phyloP scores from a whole-genome alignment of 2,888 invertebrate species.

The Clistopyga incitator region DNA sequence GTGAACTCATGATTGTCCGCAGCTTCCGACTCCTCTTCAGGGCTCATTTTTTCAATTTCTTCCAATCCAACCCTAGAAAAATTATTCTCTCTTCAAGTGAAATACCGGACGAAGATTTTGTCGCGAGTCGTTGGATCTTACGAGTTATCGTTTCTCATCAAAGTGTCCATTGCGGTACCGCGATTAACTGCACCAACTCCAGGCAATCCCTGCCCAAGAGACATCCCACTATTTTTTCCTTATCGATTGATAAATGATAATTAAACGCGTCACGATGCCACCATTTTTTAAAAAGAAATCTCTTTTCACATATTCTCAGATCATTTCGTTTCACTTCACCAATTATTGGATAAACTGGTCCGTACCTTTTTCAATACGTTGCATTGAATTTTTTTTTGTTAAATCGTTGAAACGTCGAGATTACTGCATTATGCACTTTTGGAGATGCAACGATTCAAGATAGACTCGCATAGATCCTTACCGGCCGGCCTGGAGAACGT shows the following conservation, averaged over 20 bases:
- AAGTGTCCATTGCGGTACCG: slow-evolving; percentile 69
- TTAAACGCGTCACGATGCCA: slow-evolving; percentile 27
- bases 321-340: neutral
- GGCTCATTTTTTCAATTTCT: slow-evolving; percentile 77
- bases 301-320: neutral
- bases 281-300: slow-evolving; percentile 32
- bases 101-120: neutral
- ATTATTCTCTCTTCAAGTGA: slow-evolving; percentile 3
- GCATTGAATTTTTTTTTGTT: too few relatives aligned
- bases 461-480: neutral
- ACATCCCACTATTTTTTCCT: slow-evolving; percentile 70
- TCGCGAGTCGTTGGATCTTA: slow-evolving; percentile 60
- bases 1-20: slow-evolving; percentile 56
- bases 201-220: slow-evolving; percentile 75
- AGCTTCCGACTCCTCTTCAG: slow-evolving; percentile 74
- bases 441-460: neutral
- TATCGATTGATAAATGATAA: slow-evolving; percentile 24
- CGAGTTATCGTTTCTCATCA: slow-evolving; percentile 70
- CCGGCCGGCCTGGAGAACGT: slow-evolving; percentile 8
- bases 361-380: neutral
- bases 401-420: neutral
- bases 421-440: neutral
- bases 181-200: slow-evolving; percentile 75
- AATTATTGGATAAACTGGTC: neutral
- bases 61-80: slow-evolving; percentile 69